Evolutionary conservation across 2,797 vertebrate species (phyloP), one percentile per base, ranked within the genome.

Genomic region (Hypotaenidia philippensis): DNA sequence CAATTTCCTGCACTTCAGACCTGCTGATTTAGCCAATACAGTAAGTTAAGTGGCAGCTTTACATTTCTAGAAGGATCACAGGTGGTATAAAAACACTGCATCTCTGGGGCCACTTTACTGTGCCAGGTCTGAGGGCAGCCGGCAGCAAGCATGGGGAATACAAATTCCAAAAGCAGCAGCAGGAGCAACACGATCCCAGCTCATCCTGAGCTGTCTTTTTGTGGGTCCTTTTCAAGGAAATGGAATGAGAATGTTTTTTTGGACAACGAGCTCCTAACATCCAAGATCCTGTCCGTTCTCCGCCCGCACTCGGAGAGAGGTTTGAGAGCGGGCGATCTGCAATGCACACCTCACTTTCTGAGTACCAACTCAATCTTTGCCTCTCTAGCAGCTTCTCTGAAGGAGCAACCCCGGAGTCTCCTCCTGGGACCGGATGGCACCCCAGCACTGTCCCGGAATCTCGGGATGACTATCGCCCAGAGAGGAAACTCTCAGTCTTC

Each of bases 391-490:
- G 96, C 97, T 26, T 97, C 97, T 21, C 81, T 98, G 72, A 99
- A 98, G 96, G 99, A 99, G 91, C 97, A 97, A 52, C 97, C 98
- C 53, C 97, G 97, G 34, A 75, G 90, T 56, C 83, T 97, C 57
- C 97, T 97, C 90, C 87, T 97, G 94, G 97, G 95, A 47, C 41
- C 98, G 13, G 98, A 99, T 99, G 99, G 99, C 98, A 97, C 98
- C 96, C 95, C 98, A 27, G 97, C 93, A 53, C 96, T 96, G 6
- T 75, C 97, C 45, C 97, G 98, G 92, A 93, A 97, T 97, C 97
- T 98, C 98, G 99, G 99, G 96, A 99, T 99, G 99, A 99, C 99
- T 95, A 84, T 99, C 97, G 59, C 98, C 81, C 98, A 97, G 55
- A 98, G 98, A 96, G 98, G 98, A 97, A 88, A 94, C 95, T 96